Conservation (phyloP, 2,888 invertebrate genomes). For the Aelia acuminata region DNA sequence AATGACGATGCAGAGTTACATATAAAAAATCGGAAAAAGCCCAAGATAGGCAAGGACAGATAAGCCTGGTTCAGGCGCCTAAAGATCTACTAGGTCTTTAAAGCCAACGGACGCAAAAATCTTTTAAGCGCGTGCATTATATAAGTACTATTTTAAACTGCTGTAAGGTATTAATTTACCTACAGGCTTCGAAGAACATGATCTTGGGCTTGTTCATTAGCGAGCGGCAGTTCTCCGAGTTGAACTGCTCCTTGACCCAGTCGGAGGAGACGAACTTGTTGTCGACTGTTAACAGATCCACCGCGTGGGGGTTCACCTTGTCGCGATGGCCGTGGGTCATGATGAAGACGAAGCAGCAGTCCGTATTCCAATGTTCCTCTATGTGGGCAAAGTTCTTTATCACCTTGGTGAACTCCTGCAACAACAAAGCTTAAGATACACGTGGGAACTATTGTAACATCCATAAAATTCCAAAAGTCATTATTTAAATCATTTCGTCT, state of each 20-base stretch:
- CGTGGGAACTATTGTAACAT: too few relatives aligned
- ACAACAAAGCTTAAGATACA: neutral
- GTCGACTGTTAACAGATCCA: constrained; percentile 43
- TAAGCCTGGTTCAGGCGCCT: too few relatives aligned
- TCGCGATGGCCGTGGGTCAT: constrained; percentile 55
- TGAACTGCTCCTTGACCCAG: constrained; percentile 52
- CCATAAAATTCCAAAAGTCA: too few relatives aligned
- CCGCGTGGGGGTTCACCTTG: constrained; percentile 37
- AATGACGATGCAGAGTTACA: too few relatives aligned
- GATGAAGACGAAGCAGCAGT: constrained; percentile 40
- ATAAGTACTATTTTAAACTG: neutral
- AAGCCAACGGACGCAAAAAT: too few relatives aligned
- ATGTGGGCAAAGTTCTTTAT: constrained; percentile 8
- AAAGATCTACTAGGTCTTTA: too few relatives aligned
- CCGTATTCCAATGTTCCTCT: neutral
- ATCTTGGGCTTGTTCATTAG: constrained; percentile 53
- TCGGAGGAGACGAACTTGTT: constrained; percentile 50
- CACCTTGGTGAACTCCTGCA: constrained; percentile 45
- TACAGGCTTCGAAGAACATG: constrained; percentile 55
- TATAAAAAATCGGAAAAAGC: too few relatives aligned
- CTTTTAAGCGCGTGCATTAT: too few relatives aligned
- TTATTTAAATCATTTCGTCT: too few relatives aligned
- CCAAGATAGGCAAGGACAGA: too few relatives aligned
- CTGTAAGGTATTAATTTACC: constrained; percentile 18
- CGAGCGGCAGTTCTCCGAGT: neutral